A percentile compares a stretch with the other conserved stretches of the same genome.
These are phyloP conservation scores for Synergus umbraculus DNA, from an alignment of 2,888 invertebrate genomes.

Conservation along the genomic window DNA sequence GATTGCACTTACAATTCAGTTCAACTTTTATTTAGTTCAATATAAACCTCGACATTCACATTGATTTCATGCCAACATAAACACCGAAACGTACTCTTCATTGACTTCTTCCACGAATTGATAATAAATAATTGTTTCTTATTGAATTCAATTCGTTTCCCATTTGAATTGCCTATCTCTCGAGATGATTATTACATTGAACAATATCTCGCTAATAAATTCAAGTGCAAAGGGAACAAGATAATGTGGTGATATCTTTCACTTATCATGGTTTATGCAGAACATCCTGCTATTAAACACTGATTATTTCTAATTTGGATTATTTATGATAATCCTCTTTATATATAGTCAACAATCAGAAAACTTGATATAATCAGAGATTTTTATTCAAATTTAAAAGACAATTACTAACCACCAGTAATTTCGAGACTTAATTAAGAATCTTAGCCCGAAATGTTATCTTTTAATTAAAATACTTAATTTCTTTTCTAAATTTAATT, in stretches of 20 bases:
- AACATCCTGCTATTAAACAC: too few species aligned
- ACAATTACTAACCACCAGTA: neutral
- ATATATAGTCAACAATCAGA: too few species aligned
- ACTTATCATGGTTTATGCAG: neutral
- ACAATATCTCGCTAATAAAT: neutral
- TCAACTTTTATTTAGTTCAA: neutral
- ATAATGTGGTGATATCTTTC: neutral
- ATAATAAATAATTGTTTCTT: constrained; percentile 16
- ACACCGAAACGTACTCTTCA: neutral
- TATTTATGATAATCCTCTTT: too few species aligned
- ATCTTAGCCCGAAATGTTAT: neutral
- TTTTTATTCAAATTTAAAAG: too few species aligned
- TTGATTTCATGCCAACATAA: neutral
- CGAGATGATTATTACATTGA: neutral
- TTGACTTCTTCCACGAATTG: constrained; percentile 26
- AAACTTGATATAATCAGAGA: too few species aligned
- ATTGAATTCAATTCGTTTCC: neutral
- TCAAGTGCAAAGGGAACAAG: neutral
- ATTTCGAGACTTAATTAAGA: neutral
- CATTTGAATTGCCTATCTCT: neutral
- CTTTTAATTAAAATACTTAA: constrained; percentile 6
- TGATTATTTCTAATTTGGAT: too few species aligned
- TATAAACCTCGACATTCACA: neutral
- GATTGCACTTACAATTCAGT: neutral
- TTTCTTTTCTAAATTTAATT: neutral